Evolutionary conservation across 2,888 invertebrate genomes (phyloP).

Genomic region (Agrochola lychnidis): DNA sequence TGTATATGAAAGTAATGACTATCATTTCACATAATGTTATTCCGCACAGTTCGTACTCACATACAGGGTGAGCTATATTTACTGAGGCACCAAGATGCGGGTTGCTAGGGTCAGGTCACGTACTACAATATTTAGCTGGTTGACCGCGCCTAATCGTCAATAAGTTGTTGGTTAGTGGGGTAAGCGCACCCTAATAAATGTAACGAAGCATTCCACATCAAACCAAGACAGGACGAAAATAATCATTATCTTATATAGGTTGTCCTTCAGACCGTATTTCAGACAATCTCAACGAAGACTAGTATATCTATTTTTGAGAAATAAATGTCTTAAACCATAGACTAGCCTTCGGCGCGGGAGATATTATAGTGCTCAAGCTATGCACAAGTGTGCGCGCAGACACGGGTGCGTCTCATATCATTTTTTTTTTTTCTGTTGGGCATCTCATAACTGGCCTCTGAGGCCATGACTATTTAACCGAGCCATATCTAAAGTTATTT

Average conservation of each 20-base stretch:
- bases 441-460: too few relatives aligned
- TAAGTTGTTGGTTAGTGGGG: conserved; percentile 27
- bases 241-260: background rate
- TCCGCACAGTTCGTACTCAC: conserved; percentile 8
- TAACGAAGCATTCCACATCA: conserved; percentile 17
- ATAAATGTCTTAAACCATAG: too few relatives aligned
- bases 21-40: conserved; percentile 35
- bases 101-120: conserved; percentile 37
- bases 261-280: too few relatives aligned
- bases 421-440: too few relatives aligned
- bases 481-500: too few relatives aligned
- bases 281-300: too few relatives aligned
- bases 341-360: too few relatives aligned
- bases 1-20: background rate
- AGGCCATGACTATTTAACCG: too few relatives aligned
- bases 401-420: too few relatives aligned
- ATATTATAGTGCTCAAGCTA: too few relatives aligned
- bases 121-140: conserved; percentile 42
- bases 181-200: conserved; percentile 13
- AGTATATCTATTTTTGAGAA: too few relatives aligned
- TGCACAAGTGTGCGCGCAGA: too few relatives aligned
- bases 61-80: conserved; percentile 1
- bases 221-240: background rate
- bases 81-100: conserved; percentile 11
- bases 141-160: conserved; percentile 18